phyloP scores from a whole-genome alignment of 2,113 vertebrate genomes.

The Pollachius pollachius region DNA sequence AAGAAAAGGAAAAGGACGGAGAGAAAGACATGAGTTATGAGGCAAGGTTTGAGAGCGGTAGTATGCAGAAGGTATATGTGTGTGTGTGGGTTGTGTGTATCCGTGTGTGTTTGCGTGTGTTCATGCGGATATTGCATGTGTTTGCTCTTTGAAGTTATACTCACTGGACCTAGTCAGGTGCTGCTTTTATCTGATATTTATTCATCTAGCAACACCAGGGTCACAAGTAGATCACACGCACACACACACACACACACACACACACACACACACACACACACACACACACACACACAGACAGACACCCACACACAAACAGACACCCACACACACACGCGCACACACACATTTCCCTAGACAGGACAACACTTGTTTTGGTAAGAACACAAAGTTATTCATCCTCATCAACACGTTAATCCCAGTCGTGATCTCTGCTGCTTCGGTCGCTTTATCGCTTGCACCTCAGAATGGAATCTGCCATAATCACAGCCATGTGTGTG shows the following conservation, averaged over 20 bases:
- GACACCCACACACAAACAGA: background rate
- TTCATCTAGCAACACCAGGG: too few species aligned
- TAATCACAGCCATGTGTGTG: background rate
- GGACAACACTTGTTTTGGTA: background rate
- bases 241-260: background rate
- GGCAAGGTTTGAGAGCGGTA: background rate
- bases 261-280: background rate
- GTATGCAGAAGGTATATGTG: too few species aligned
- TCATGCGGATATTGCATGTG: too few species aligned
- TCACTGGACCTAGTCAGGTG: too few species aligned
- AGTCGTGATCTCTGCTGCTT: background rate
- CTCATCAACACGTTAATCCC: background rate
- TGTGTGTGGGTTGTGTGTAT: too few species aligned
- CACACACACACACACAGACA: too few species aligned
- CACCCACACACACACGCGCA: background rate
- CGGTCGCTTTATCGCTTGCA: background rate
- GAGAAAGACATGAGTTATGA: background rate
- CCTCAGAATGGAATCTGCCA: background rate
- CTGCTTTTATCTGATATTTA: too few species aligned
- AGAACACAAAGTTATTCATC: background rate
- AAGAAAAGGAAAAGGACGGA: background rate
- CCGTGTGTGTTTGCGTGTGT: too few species aligned
- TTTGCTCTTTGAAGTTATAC: too few species aligned
- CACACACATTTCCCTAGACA: background rate
- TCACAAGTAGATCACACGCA: background rate